Base-by-base conservation (phyloP, 2,797 vertebrate genomes). In the Columba guinea region DNA sequence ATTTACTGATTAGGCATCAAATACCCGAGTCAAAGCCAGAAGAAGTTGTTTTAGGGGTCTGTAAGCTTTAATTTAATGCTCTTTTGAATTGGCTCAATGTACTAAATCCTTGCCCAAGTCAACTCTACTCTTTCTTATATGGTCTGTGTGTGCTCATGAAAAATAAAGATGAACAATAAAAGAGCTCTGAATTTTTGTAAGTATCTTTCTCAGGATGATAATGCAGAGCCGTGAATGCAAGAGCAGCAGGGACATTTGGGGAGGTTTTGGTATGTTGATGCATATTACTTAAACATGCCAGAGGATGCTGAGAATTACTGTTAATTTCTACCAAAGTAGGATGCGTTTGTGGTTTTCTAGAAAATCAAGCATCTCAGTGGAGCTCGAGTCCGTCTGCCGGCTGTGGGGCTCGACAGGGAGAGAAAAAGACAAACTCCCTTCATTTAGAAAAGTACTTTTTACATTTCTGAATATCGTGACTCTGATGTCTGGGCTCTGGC, bases 291-390 rank as follows among this genome's bases (percentile, higher is more conserved):
- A 23, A 63, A n/a, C 64, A 26, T 59, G 32, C 46, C 15, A 34
- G 62, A 37, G 41, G 22, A 41, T 53, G 56, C 28, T 63, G 58
- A 60, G 76, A 93, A 22, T n/a, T 74, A 10, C 17, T n/a, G 26
- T 75, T 78, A 13, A 7, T 62, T 87, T 76, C 67, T 41, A 15
- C 16, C 35, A 2, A 16, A 34, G 17, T 9, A 65, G 46, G 44
- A 19, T 26, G 5, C 27, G 12, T 52, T 32, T 24, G 4, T 71
- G 46, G n/a, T 20, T 84, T 82, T 41, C 68, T 44, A 32, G 71
- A 19, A 55, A 24, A 49, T 63, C 37, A 9, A 13, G 16, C 58
- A n/a, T 13, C 58, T 21, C 9, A 28, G 6, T 13, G 0, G 2
- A 64, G 35, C 46, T 80, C 23, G 37, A 60, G 60, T 28, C 23